Evolutionary conservation across 2,888 invertebrate genomes (phyloP).

Genomic region (Lydus trimaculatus): DNA sequence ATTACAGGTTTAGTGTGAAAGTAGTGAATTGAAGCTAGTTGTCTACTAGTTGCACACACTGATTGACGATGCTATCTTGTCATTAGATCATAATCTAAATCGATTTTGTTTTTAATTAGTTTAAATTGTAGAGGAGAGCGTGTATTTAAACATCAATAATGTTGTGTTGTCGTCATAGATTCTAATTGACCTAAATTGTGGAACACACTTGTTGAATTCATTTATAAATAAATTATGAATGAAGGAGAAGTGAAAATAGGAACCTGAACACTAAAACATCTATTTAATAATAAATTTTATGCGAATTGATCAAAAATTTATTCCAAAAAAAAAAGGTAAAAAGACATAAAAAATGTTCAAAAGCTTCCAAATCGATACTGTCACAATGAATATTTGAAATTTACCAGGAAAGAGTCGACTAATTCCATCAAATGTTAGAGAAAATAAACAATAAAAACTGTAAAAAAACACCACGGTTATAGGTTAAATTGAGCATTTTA

Average conservation of each 20-base stretch:
- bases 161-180: background rate
- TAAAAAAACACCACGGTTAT: too few relatives aligned
- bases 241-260: background rate
- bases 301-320: background rate
- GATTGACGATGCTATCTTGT: background rate
- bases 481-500: too few relatives aligned
- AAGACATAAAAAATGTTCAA: too few relatives aligned
- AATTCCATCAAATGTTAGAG: too few relatives aligned
- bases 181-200: constrained; percentile 4
- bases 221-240: background rate
- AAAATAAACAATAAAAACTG: too few relatives aligned
- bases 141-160: background rate
- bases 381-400: too few relatives aligned
- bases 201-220: background rate
- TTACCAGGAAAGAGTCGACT: too few relatives aligned
- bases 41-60: background rate
- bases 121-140: background rate
- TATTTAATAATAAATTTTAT: background rate
- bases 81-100: background rate
- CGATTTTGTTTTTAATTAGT: constrained; percentile 1
- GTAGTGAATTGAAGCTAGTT: constrained; percentile 10
- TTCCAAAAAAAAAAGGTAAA: background rate
- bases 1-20: constrained; percentile 21
- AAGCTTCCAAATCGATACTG: too few relatives aligned
- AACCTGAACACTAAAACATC: background rate